phyloP scores from a whole-genome alignment of 2,113 vertebrate species.

The Junco hyemalis region DNA sequence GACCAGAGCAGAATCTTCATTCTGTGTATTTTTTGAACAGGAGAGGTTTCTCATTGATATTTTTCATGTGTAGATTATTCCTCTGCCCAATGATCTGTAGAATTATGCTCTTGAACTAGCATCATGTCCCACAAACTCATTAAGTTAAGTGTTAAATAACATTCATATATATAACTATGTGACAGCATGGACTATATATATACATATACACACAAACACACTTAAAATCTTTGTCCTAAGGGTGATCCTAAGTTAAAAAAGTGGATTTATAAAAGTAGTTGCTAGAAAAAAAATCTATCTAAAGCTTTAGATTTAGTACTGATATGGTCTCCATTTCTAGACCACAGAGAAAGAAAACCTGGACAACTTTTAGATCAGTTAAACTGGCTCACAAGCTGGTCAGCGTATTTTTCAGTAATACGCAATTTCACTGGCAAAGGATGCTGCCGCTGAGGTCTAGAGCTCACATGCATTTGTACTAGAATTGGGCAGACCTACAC shows the following conservation, averaged over 20 bases:
- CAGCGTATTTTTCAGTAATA: background rate
- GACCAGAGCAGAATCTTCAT: slow-evolving; percentile 44
- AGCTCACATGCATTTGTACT: background rate
- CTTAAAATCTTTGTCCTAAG: slow-evolving; percentile 32
- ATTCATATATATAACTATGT: slow-evolving; percentile 68
- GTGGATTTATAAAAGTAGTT: slow-evolving; percentile 57
- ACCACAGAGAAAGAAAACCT: slow-evolving; percentile 28
- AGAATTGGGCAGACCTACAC: background rate
- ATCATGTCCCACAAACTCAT: slow-evolving; percentile 55
- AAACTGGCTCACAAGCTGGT: slow-evolving; percentile 4
- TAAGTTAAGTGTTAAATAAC: slow-evolving; percentile 77
- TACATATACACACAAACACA: slow-evolving; percentile 28
- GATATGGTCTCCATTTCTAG: slow-evolving; percentile 34
- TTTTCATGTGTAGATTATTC: slow-evolving; percentile 32
- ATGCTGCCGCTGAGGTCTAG: background rate
- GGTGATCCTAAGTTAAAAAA: slow-evolving; percentile 52
- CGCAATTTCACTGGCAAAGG: background rate
- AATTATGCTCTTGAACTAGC: slow-evolving; percentile 40
- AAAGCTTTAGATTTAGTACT: slow-evolving; percentile 61
- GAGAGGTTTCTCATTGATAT: slow-evolving; percentile 26
- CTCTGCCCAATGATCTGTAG: slow-evolving; percentile 27
- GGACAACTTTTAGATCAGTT: slow-evolving; percentile 20
- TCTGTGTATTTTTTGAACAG: background rate
- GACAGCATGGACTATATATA: slow-evolving; percentile 49
- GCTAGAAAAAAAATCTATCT: slow-evolving; percentile 28